Evolutionary conservation across 2,888 invertebrate species (phyloP), one percentile per base, ranked within the genome.

Genomic region (Agrotis ipsilon): DNA sequence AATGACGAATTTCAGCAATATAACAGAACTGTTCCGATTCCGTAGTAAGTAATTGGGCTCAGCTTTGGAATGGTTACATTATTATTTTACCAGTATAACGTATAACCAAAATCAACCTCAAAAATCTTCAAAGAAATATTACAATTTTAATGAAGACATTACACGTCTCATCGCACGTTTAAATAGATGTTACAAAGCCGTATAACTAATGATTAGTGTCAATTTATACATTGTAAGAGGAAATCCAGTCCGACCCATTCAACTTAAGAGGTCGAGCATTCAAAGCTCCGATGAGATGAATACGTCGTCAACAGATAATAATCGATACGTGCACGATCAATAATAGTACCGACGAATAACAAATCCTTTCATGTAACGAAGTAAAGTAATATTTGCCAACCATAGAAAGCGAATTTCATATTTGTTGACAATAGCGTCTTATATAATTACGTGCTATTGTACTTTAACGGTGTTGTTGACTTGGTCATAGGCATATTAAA

Each of bases 371-470:
- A 89, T 88, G 83, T 80, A 83, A 86, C 84, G 69, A 82, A 83
- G 82, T 85, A 70, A 82, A 83, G 82, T 85, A 84, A 89, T 88
- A 87, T 89, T 86, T 82, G 81, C 84, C 74, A 87, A 88, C 87
- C 83, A 88, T 91, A 92, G 89, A 92, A 93, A 92, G 93, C 86
- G 87, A 91, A 91, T 91, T 88, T 88, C 87, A 88, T 87, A 86
- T 88, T 87, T 89, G 91, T 91, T 91, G 92, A 92, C 92, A 91
- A 92, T 90, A 86, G 87, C 77, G 79, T 77, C 86, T 93, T 94
- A 92, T 91, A 89, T 90, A 93, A 94, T 93, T 91, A 87, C 83
- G 76, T 85, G 71, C 85, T 82, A 91, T 93, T 92, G 92, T 93
- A 86, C 76, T 87, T 89, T 86, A 86, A 88, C 86, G 84, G 82